These are phyloP conservation scores for Hypotaenidia okinawae DNA, from an alignment of 2,797 vertebrate species.

Conservation along the genomic window DNA sequence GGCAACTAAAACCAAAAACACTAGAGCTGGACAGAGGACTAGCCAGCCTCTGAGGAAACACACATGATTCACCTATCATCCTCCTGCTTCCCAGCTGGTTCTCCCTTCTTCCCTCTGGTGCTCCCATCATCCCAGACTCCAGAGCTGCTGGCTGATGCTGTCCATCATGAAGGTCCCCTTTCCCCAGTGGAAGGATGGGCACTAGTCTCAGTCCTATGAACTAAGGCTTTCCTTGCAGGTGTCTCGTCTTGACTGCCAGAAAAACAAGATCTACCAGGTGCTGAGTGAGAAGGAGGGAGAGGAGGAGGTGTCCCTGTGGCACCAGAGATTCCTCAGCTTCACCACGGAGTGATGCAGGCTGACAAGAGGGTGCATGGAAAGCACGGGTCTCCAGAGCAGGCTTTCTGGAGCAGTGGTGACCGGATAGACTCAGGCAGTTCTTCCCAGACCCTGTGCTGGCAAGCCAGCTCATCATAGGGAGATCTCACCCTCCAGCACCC, in stretches of 20 bases:
- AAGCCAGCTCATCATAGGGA: neutral
- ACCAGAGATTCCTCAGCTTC: constrained; percentile 55
- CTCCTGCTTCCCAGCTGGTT: neutral
- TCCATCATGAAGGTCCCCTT: neutral
- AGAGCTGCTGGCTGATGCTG: neutral
- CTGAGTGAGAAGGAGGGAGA: constrained; percentile 63
- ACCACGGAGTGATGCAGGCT: neutral
- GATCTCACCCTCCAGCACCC: neutral
- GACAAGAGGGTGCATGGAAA: fast-evolving
- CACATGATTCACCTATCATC: neutral
- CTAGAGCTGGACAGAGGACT: neutral
- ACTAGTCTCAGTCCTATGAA: neutral
- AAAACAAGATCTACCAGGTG: neutral
- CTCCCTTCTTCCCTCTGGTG: neutral
- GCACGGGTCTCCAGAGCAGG: fast-evolving
- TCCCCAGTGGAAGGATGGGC: neutral
- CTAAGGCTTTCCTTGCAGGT: constrained; percentile 56
- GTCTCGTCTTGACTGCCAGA: constrained; percentile 33
- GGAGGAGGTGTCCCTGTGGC: constrained; percentile 67
- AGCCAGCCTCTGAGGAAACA: neutral
- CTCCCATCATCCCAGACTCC: neutral
- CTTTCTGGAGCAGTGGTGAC: neutral
- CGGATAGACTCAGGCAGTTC: neutral
- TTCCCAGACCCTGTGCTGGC: neutral
- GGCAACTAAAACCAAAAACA: neutral